Conservation (phyloP, 2,797 vertebrate species). For the Silurus lanzhouensis region DNA sequence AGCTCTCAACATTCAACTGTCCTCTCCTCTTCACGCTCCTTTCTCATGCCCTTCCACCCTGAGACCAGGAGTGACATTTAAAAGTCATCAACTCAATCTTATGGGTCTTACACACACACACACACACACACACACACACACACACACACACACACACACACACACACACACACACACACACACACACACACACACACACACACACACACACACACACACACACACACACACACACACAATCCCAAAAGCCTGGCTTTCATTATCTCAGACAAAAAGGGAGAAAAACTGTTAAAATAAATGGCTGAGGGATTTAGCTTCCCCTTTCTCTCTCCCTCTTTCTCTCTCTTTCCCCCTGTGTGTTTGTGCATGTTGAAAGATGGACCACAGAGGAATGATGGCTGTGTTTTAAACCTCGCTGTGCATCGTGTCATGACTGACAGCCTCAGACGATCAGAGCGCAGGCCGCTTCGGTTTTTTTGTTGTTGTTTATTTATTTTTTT, state of each 20-base stretch:
- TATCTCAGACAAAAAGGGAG: constrained; percentile 40
- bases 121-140: constrained; percentile 18
- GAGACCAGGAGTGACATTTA: constrained; percentile 71
- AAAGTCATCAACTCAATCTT: constrained; percentile 67
- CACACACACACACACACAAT: constrained; percentile 15
- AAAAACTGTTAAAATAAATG: constrained; percentile 39
- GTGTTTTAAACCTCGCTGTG: constrained; percentile 27
- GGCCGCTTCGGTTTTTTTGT: background rate
- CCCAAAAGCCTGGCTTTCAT: constrained; percentile 37
- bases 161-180: constrained; percentile 21
- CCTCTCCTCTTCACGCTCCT: constrained; percentile 51
- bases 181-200: constrained; percentile 20
- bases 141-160: constrained; percentile 15
- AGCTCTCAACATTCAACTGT: constrained; percentile 35
- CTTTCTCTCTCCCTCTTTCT: constrained; percentile 16
- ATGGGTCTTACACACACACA: constrained; percentile 32
- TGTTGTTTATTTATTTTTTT: background rate
- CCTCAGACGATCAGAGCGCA: constrained; percentile 28
- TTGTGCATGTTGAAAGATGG: constrained; percentile 33
- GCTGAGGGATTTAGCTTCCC: constrained; percentile 14
- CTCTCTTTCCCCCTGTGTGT: constrained; percentile 20
- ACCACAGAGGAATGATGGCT: constrained; percentile 20
- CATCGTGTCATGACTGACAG: constrained; percentile 32
- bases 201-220: constrained; percentile 22
- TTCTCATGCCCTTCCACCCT: constrained; percentile 49